Base-by-base conservation (phyloP, 2,113 vertebrate genomes). In the Myocastor coypus region DNA sequence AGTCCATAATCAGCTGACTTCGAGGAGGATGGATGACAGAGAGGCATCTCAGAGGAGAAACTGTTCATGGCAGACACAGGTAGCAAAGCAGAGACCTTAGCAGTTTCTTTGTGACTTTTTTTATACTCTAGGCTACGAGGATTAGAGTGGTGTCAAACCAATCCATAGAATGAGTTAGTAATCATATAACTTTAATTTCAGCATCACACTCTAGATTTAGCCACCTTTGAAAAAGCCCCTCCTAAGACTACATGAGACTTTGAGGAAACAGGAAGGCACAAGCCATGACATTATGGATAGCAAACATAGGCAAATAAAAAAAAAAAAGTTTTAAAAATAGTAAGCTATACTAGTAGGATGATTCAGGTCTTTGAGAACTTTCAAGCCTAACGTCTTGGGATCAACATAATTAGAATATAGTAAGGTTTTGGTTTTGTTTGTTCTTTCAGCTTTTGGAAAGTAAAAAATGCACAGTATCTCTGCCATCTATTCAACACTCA, bases 401-500 rank as follows among this genome's bases (percentile, higher is more conserved):
- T 92, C 82, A 75, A 68, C 42, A 55, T 78, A 14, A 4, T 78
- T 10, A 83, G 61, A 88, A 34, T 82, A 13, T 14, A 1, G 0
- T 87, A 52, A 61, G n/a, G 37, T 59, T 89, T 94, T 26, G 0
- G 5, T 63, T 57, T 59, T 42, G 7, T 94, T 59, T 22, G 1
- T 42, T 69, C 81, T 83, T 63, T 87, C 17, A 12, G 46, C 84
- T 86, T 66, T 0, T 3, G 12, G 52, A 97, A 93, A 61, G 14
- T 73, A 85, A 96, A 84, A 78, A 28, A 28, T 42, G 37, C 75
- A 3, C n/a, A 37, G 85, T 84, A 88, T 34, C 22, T 77, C 73
- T 94, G 84, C 97, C 84, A 32, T 78, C 55, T 40, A 63, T 37
- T 92, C 84, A 93, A 94, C 71, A 96, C 85, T 28, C 77, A 93